Base-by-base conservation (phyloP, 2,888 invertebrate genomes). In the Aphrophora alni region DNA sequence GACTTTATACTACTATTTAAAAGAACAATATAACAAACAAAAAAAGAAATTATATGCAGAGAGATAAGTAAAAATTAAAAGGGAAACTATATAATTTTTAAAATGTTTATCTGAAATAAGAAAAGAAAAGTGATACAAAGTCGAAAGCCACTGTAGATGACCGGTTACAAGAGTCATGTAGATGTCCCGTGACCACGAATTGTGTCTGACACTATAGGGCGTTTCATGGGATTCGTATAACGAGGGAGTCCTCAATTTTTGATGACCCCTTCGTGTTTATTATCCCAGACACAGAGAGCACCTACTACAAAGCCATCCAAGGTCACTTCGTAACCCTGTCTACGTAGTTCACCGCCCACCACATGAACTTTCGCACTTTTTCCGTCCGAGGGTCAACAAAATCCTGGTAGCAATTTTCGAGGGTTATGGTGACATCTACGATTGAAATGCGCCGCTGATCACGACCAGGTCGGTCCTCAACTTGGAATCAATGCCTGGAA, bases 111-210 rank as follows among this genome's bases (percentile, higher is more conserved):
- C n/a, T n/a, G n/a, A n/a, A n/a, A n/a, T n/a, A n/a, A n/a, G n/a
- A n/a, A n/a, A n/a, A n/a, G n/a, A n/a, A n/a, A n/a, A n/a, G n/a
- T n/a, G n/a, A n/a, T n/a, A n/a, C n/a, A n/a, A n/a, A n/a, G n/a
- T n/a, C 33, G 33, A 8, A 33, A 33, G 33, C 76, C 70, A 86
- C 76, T 87, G 86, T 0, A 83, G 71, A 0, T 80, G 74, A 14
- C 86, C 87, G 0, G 86, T 84, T 4, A 87, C 81, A 75, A 87
- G 86, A 33, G 87, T 86, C 2, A 87, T 84, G 81, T 87, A 87
- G 0, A 87, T 85, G 83, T 87, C 86, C 2, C 87, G 77, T 10
- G 85, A 85, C 87, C 86, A 87, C 84, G 79, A 25, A 86, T 85
- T 8, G 81, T 78, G 27, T 87, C 86, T 0, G 85, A 84, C 0